phyloP scores from a whole-genome alignment of 2,888 invertebrate species.

The Dasypolia templi region DNA sequence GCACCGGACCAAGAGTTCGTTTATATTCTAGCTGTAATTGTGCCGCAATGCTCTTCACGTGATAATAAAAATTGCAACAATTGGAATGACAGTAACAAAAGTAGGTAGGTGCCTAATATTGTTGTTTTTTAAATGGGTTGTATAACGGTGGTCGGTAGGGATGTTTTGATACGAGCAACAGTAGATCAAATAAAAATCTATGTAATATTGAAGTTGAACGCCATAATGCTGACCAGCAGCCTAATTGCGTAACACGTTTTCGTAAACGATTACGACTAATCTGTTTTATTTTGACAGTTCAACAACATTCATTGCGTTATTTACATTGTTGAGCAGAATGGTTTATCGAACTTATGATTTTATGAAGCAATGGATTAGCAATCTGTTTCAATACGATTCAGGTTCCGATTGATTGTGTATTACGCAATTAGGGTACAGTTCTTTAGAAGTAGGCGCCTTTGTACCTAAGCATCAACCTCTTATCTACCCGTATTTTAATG shows the following conservation, averaged over 20 bases:
- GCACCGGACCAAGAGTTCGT: conserved; percentile 64
- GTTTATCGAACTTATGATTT: no score
- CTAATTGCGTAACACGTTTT: no score
- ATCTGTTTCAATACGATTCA: no score
- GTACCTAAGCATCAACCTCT: neutral
- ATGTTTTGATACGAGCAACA: neutral
- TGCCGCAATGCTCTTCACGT: conserved; percentile 34
- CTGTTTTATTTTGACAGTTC: no score
- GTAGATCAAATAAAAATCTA: neutral
- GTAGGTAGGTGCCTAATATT: neutral
- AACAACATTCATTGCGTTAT: no score
- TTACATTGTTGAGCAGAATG: no score
- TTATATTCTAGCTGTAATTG: conserved; percentile 58
- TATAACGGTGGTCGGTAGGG: no score
- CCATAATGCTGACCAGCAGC: neutral
- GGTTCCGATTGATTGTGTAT: no score
- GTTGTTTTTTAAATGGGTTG: neutral
- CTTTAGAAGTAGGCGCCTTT: conserved; percentile 3
- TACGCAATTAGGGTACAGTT: no score
- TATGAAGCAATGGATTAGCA: no score
- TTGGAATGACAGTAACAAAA: conserved; percentile 4
- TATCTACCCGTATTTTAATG: conserved; percentile 8
- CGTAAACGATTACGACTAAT: no score
- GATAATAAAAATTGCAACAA: conserved; percentile 15
- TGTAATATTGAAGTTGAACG: neutral